Evolutionary conservation across 2,888 invertebrate species (phyloP).

Genomic region (Lithophane leautieri): DNA sequence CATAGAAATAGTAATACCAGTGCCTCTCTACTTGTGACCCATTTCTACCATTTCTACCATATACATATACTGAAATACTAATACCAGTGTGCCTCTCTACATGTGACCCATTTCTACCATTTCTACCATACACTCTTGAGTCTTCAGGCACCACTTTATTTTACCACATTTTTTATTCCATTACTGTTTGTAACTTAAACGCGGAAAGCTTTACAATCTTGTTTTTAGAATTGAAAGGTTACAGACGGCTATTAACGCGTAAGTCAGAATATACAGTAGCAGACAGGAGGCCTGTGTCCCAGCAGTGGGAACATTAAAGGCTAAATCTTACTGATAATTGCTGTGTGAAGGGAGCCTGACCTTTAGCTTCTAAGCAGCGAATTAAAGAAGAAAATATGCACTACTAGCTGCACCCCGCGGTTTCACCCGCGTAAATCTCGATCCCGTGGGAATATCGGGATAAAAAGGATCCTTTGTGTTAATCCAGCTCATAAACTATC

Average conservation of each 20-base stretch:
- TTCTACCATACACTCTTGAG: neutral
- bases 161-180: conserved; percentile 14
- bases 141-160: neutral
- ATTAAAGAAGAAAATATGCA: neutral
- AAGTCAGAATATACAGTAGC: neutral
- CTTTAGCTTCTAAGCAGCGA: neutral
- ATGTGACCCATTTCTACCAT: neutral
- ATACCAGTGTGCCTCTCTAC: too few relatives aligned
- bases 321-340: neutral
- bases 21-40: neutral
- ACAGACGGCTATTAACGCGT: neutral
- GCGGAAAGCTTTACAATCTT: neutral
- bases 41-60: neutral
- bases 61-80: too few relatives aligned
- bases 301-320: too few relatives aligned
- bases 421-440: too few relatives aligned
- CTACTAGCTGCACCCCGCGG: too few relatives aligned
- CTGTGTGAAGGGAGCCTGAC: neutral
- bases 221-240: neutral
- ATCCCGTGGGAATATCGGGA: too few relatives aligned
- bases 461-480: too few relatives aligned
- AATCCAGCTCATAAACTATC: too few relatives aligned
- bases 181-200: conserved; percentile 8
- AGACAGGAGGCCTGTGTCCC: too few relatives aligned
- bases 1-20: conserved; percentile 6